Conservation (phyloP, 2,113 vertebrate genomes). For the Girardinichthys multiradiatus region DNA sequence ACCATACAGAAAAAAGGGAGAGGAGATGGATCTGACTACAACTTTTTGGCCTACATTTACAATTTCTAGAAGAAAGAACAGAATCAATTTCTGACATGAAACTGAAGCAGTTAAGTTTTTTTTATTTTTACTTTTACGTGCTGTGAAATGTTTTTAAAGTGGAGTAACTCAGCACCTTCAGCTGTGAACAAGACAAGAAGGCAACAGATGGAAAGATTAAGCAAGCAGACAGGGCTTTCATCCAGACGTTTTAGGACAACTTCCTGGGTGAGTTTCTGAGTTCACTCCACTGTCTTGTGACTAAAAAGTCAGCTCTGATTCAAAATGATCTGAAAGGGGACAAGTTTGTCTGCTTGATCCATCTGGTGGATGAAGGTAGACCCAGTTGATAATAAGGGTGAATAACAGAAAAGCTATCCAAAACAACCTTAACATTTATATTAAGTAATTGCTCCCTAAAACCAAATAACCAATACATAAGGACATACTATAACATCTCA, state of each 20-base stretch:
- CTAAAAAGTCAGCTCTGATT: too few relatives aligned
- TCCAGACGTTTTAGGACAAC: too few relatives aligned
- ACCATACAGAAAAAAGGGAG: background rate
- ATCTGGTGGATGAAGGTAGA: background rate
- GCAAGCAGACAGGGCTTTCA: too few relatives aligned
- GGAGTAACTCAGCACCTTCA: background rate
- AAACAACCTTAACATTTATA: too few relatives aligned
- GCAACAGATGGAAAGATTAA: too few relatives aligned
- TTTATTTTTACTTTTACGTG: background rate
- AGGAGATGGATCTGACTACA: background rate
- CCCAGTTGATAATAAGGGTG: too few relatives aligned
- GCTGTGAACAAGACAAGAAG: background rate
- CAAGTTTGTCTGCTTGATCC: background rate
- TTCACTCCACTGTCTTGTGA: background rate
- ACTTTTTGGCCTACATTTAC: background rate
- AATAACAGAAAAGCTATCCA: too few relatives aligned
- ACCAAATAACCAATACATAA: too few relatives aligned
- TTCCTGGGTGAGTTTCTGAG: background rate
- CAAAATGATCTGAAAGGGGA: too few relatives aligned
- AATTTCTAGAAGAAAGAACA: background rate
- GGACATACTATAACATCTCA: too few relatives aligned
- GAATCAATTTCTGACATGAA: background rate
- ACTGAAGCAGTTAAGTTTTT: background rate
- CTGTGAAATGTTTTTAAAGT: background rate
- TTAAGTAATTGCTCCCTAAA: too few relatives aligned